phyloP scores from a whole-genome alignment of 2,797 vertebrate species.

The Helicolenus hilgendorfi region DNA sequence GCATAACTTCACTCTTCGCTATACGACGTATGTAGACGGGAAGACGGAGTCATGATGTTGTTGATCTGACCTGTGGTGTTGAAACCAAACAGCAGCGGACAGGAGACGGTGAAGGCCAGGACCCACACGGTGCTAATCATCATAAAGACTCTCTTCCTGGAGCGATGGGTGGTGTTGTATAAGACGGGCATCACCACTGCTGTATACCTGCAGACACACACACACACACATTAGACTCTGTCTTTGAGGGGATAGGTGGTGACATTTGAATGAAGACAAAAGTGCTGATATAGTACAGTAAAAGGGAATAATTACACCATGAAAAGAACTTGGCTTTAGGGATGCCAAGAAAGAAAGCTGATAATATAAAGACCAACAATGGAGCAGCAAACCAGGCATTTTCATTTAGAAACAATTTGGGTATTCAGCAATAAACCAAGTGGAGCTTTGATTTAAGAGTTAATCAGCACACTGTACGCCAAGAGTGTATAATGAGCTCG shows the following conservation, averaged over 20 bases:
- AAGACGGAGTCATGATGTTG: not conserved
- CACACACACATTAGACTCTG: slow-evolving; percentile 4
- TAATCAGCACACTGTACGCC: slow-evolving; percentile 63
- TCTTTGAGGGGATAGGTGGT: not conserved
- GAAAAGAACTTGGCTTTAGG: slow-evolving; percentile 8
- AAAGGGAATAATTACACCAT: slow-evolving; percentile 35
- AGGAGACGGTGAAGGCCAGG: slow-evolving; percentile 95
- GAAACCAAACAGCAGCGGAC: slow-evolving; percentile 96
- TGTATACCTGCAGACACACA: slow-evolving; percentile 91
- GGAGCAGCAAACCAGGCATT: slow-evolving; percentile 44
- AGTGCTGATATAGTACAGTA: slow-evolving; percentile 21
- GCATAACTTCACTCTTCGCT: not conserved
- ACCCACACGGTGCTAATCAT: slow-evolving; percentile 96
- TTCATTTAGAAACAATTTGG: slow-evolving; percentile 62
- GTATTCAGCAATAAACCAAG: slow-evolving; percentile 69
- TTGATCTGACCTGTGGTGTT: slow-evolving; percentile 95
- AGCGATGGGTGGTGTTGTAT: slow-evolving; percentile 94
- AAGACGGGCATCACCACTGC: slow-evolving; percentile 97
- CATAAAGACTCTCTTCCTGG: slow-evolving; percentile 93
- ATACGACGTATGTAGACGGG: not conserved
- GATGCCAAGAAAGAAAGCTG: slow-evolving; percentile 21
- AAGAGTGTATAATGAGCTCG: slow-evolving; percentile 69
- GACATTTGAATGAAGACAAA: slow-evolving; percentile 44
- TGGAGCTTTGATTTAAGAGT: slow-evolving; percentile 73
- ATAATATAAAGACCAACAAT: slow-evolving; percentile 47